phyloP scores from a whole-genome alignment of 2,797 vertebrate species.

The Crenichthys baileyi region DNA sequence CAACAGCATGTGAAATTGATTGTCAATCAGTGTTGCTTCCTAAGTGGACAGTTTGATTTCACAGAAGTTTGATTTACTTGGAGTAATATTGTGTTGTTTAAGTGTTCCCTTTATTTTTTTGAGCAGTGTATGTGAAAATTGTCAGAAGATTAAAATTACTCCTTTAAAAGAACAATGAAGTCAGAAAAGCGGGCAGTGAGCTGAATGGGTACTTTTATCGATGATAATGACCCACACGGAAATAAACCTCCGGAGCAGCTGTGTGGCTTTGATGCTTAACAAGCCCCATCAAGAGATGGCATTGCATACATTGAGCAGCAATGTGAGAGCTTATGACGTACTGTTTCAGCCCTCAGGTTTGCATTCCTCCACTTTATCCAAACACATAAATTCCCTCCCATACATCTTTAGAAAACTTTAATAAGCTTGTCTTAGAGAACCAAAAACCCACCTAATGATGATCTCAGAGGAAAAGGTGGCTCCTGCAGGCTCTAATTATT shows the following conservation, averaged over 20 bases:
- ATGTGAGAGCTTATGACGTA: slow-evolving; percentile 47
- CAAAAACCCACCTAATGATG: slow-evolving; percentile 42
- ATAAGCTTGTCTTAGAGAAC: slow-evolving; percentile 7
- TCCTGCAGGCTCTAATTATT: slow-evolving; percentile 54
- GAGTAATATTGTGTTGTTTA: too few species aligned
- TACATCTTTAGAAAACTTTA: slow-evolving; percentile 27
- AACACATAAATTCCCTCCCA: slow-evolving; percentile 2
- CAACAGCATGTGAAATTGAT: too few species aligned
- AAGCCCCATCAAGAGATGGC: slow-evolving; percentile 61
- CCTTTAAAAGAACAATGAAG: slow-evolving; percentile 35
- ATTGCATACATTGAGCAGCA: slow-evolving; percentile 71
- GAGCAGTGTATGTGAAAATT: neutral
- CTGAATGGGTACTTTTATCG: slow-evolving; percentile 60
- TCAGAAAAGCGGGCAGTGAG: slow-evolving; percentile 45
- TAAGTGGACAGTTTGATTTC: too few species aligned
- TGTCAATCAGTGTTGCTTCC: too few species aligned
- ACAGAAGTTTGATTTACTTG: too few species aligned
- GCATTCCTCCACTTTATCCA: slow-evolving; percentile 21
- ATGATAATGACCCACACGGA: slow-evolving; percentile 62
- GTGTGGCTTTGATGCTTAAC: slow-evolving; percentile 66
- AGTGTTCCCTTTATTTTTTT: too few species aligned
- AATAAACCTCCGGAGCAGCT: slow-evolving; percentile 69
- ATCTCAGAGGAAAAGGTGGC: slow-evolving; percentile 40
- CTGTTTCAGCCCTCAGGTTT: slow-evolving; percentile 30
- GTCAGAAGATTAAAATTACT: slow-evolving; percentile 22